Evolutionary conservation across 2,797 vertebrate genomes (phyloP).

Genomic region (Lacerta viridis): DNA sequence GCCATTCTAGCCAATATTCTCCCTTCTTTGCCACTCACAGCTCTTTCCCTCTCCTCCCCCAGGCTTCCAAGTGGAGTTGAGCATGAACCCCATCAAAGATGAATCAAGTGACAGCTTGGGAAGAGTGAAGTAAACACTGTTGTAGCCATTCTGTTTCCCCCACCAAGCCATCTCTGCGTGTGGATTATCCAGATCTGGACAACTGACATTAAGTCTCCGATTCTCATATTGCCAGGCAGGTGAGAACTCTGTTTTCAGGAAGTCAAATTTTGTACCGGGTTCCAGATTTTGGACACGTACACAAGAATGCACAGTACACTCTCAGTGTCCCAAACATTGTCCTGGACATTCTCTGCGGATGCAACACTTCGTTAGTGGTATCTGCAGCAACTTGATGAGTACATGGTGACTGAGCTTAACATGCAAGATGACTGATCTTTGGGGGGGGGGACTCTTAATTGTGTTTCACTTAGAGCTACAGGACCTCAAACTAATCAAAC

Average conservation of each 20-base stretch:
- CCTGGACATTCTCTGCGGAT: background rate
- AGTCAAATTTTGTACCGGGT: background rate
- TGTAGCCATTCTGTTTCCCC: background rate
- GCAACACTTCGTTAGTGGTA: background rate
- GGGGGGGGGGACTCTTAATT: background rate
- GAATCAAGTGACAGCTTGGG: background rate
- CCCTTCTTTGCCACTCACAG: background rate
- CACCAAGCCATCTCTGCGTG: background rate
- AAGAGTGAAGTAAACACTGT: background rate
- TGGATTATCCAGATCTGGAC: background rate
- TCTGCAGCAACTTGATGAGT: background rate
- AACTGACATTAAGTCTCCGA: background rate
- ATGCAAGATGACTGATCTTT: background rate
- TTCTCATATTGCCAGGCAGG: background rate
- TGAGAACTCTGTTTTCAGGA: background rate
- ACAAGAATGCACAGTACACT: rapidly evolving
- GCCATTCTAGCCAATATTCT: background rate
- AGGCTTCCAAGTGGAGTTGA: background rate
- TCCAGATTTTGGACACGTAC: background rate
- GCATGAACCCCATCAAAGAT: background rate
- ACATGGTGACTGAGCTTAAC: background rate
- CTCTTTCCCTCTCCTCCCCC: background rate
- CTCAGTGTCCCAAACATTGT: background rate
- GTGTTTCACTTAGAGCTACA: rapidly evolving
- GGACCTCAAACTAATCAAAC: slow-evolving; percentile 33